Evolutionary conservation across 2,113 vertebrate species (phyloP).

Genomic region (Alethe castanea): DNA sequence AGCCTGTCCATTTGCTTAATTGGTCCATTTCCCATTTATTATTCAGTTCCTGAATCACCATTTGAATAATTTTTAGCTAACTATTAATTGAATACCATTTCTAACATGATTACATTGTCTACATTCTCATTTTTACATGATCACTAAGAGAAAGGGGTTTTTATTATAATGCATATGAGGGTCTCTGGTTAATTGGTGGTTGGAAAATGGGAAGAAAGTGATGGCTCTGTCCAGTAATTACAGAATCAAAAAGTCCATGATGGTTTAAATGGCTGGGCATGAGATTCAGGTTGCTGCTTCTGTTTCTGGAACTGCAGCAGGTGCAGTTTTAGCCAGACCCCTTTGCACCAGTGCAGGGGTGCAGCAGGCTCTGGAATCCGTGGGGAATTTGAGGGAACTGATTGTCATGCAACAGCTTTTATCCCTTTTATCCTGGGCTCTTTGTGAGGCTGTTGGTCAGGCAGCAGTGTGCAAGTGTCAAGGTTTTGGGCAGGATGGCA

Average conservation of each 20-base stretch:
- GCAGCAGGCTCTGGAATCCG: background rate
- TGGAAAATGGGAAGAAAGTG: background rate
- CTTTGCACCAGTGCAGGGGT: background rate
- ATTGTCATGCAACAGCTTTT: background rate
- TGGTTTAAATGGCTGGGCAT: background rate
- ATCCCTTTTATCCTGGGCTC: background rate
- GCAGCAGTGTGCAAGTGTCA: background rate
- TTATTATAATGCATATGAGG: background rate
- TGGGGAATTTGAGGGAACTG: background rate
- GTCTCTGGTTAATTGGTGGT: background rate
- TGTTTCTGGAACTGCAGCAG: background rate
- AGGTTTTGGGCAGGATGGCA: background rate
- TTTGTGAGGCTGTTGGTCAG: background rate
- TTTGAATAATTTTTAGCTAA: constrained; percentile 35
- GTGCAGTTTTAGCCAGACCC: background rate
- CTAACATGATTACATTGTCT: background rate
- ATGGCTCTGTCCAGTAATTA: background rate
- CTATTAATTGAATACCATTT: constrained; percentile 25
- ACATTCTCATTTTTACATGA: background rate
- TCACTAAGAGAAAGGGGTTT: background rate
- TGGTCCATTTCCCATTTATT: background rate
- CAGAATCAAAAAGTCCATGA: background rate
- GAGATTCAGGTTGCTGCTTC: background rate
- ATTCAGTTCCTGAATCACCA: background rate
- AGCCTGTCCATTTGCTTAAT: background rate